Conservation (phyloP, 2,113 vertebrate species). For the Amazona vittata region DNA sequence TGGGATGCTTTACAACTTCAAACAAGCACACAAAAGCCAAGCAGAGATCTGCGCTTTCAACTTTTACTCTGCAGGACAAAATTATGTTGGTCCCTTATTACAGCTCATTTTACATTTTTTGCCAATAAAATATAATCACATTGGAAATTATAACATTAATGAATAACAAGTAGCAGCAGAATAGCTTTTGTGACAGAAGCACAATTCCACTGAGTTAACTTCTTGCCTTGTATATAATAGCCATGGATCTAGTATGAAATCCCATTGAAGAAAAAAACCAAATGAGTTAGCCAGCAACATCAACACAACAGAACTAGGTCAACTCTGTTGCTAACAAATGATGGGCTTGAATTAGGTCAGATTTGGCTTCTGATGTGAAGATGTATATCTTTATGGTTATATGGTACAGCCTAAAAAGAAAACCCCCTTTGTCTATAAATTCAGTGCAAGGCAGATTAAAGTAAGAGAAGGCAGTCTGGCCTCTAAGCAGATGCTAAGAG, state of each 20-base stretch:
- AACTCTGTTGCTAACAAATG: background rate
- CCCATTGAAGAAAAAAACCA: background rate
- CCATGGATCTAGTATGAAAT: background rate
- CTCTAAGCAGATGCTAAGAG: background rate
- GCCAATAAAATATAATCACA: background rate
- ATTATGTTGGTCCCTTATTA: background rate
- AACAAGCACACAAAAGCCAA: background rate
- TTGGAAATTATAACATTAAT: background rate
- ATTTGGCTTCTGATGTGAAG: background rate
- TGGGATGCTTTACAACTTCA: background rate
- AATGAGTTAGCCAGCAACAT: background rate
- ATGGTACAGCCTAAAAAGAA: background rate
- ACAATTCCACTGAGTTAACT: background rate
- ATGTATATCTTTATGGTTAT: background rate
- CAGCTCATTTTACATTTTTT: background rate
- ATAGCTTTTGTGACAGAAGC: background rate
- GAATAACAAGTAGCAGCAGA: background rate
- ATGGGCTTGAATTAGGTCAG: background rate
- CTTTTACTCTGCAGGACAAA: background rate
- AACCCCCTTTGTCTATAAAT: background rate
- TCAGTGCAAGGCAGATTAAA: background rate
- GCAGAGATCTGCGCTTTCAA: background rate
- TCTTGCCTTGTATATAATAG: background rate
- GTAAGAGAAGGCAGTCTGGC: background rate
- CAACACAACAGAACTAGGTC: background rate